A percentile compares a stretch with the other conserved stretches of the same genome.
Evolutionary conservation across 2,888 invertebrate species (phyloP).

Genomic region (Hofmannophila pseudospretella): DNA sequence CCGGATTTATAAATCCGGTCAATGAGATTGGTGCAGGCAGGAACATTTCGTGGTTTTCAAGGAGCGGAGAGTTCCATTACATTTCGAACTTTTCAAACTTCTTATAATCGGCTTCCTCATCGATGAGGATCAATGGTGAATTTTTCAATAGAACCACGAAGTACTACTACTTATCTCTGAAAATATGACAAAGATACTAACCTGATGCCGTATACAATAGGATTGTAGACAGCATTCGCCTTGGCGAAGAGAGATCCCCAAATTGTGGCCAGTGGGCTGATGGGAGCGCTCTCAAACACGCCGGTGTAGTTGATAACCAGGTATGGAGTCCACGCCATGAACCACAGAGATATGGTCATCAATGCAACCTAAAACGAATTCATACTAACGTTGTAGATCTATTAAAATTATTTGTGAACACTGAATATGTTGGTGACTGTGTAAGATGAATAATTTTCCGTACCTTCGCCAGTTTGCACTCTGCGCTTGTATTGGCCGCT

Average conservation of each 20-base stretch:
- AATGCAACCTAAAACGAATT: slow-evolving; percentile 82
- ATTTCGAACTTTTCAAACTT: too few relatives aligned
- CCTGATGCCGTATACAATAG: slow-evolving; percentile 94
- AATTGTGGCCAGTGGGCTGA: slow-evolving; percentile 89
- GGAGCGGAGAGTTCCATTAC: too few relatives aligned
- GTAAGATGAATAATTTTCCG: too few relatives aligned
- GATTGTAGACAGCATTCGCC: slow-evolving; percentile 93
- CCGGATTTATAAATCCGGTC: too few relatives aligned
- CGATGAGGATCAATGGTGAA: too few relatives aligned
- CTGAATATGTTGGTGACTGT: too few relatives aligned
- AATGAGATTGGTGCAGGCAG: too few relatives aligned
- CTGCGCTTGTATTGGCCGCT: slow-evolving; percentile 87
- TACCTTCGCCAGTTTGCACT: slow-evolving; percentile 91
- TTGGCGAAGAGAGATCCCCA: slow-evolving; percentile 96
- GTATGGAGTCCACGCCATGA: slow-evolving; percentile 96
- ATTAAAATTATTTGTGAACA: too few relatives aligned
- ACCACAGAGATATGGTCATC: slow-evolving; percentile 93
- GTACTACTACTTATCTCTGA: too few relatives aligned
- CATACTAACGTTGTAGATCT: not conserved
- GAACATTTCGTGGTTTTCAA: too few relatives aligned
- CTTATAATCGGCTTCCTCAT: too few relatives aligned
- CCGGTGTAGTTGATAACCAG: slow-evolving; percentile 89
- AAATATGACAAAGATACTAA: slow-evolving; percentile 50
- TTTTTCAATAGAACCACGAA: too few relatives aligned
- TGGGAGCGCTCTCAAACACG: slow-evolving; percentile 84